Base-by-base conservation (phyloP, 2,888 invertebrate species). In the Congeria kusceri region DNA sequence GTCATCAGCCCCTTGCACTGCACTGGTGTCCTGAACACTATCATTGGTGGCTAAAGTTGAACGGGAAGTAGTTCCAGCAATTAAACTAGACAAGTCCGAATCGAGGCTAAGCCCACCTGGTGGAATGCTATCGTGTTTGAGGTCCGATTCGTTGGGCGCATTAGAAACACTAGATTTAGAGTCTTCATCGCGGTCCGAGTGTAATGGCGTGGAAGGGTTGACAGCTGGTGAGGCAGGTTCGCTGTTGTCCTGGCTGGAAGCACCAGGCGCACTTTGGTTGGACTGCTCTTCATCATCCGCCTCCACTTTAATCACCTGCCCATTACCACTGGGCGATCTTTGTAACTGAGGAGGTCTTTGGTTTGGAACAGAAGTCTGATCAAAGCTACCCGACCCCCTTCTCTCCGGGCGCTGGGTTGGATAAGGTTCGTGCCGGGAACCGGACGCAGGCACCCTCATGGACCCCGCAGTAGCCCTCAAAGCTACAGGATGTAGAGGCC, bases 271-370 rank as follows among this genome's bases (percentile, higher is more conserved):
- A 71, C 56, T 57, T 59, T 77, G 62, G 57, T 77, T 68, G 0
- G 70, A 64, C 3, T 70, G 49, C 18, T 53, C 63, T n/a, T 27
- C 63, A 59, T 78, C 72, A 13, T 53, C 56, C 1, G 73, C 67
- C 39, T 81, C 81, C 13, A 73, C 71, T 53, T 77, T 77, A 0
- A 81, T 77, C 25, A 81, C 62, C 59, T 81, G 74, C 20, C 62
- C 67, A 49, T 56, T 53, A 39, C 58, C 64, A 39, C 39, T 39
- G 39, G 39, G 39, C 39, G 15, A 13, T 39, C 15, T 39, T 9
- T 39, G 39, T 15, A 39, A 39, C 44, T 29, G 18, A 28, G 61
- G 53, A 9, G 59, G 25, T 29, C 29, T 44, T 27, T 61, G 53
- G 23, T 47, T 47, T 11, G 61, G 39, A 23, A 4, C 29, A 20